Conservation (phyloP, 2,797 vertebrate species). For the Nyctalus aviator region DNA sequence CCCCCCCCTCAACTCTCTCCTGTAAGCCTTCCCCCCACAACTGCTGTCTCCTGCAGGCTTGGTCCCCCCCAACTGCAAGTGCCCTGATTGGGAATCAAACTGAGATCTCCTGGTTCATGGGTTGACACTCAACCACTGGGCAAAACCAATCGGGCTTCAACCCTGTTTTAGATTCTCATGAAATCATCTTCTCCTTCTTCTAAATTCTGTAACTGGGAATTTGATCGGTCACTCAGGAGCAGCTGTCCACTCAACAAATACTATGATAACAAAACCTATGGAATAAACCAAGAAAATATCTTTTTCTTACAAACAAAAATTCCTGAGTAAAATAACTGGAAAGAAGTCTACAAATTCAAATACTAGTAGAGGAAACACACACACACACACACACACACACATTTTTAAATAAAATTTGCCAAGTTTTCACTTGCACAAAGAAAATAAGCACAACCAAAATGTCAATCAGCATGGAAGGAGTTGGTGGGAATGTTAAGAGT, state of each 20-base stretch:
- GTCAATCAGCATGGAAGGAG: background rate
- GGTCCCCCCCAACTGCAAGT: too few species aligned
- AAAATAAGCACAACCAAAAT: conserved; percentile 30
- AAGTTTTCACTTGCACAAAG: conserved; percentile 13
- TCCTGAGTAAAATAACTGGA: background rate
- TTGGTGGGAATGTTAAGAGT: background rate
- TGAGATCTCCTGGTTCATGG: too few species aligned
- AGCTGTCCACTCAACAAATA: background rate
- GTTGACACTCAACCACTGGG: too few species aligned
- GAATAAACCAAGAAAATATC: background rate
- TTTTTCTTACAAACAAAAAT: background rate
- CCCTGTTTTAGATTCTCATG: too few species aligned
- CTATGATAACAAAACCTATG: background rate
- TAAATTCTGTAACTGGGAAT: background rate
- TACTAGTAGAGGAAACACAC: too few species aligned
- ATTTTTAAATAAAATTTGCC: conserved; percentile 28
- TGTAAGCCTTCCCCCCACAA: too few species aligned
- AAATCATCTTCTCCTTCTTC: background rate
- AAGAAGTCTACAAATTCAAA: background rate
- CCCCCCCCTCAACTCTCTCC: too few species aligned
- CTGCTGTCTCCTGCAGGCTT: too few species aligned
- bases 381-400: too few species aligned
- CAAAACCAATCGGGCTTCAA: too few species aligned
- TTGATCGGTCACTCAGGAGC: background rate
- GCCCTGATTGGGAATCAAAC: too few species aligned